These are phyloP conservation scores for Triplophysa dalaica DNA, from an alignment of 2,113 vertebrate species.

Conservation along the genomic window DNA sequence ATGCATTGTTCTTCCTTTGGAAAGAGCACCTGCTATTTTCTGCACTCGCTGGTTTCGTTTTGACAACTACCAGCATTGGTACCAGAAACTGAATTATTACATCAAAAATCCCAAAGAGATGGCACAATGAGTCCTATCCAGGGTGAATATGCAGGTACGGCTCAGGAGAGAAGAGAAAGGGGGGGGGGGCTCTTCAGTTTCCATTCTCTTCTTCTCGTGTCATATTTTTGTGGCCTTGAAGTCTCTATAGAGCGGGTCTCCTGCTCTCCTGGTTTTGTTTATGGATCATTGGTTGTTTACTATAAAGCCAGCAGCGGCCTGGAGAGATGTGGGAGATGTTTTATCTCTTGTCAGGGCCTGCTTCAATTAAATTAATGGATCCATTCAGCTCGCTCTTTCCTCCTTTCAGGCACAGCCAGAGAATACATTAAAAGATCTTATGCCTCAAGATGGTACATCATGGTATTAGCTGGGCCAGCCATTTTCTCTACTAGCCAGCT, in stretches of 20 bases:
- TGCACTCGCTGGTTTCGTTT: constrained; percentile 59
- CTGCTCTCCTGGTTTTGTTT: constrained; percentile 78
- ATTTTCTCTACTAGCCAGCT: constrained; percentile 76
- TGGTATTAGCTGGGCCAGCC: constrained; percentile 85
- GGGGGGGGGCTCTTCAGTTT: constrained; percentile 77
- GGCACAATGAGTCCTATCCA: constrained; percentile 69
- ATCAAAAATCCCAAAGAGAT: constrained; percentile 66
- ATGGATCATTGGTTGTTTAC: constrained; percentile 92
- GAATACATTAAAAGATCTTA: constrained; percentile 99
- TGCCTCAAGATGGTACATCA: constrained; percentile 95
- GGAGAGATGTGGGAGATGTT: constrained; percentile 94
- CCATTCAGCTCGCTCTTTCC: constrained; percentile 90
- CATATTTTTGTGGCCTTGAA: constrained; percentile 86
- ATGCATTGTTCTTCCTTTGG: constrained; percentile 1
- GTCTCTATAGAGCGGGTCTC: constrained; percentile 76
- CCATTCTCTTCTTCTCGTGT: constrained; percentile 80
- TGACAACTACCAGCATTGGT: constrained; percentile 65
- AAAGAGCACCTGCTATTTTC: constrained; percentile 54
- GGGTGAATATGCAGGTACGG: constrained; percentile 68
- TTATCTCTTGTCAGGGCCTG: constrained; percentile 95
- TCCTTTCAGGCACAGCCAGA: constrained; percentile 86
- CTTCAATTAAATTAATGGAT: constrained; percentile 99
- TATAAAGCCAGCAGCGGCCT: constrained; percentile 80
- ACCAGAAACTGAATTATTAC: constrained; percentile 72
- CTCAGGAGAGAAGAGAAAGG: constrained; percentile 53